Base-by-base conservation (phyloP, 1,140 invertebrate genomes). In the Ips nitidus region DNA sequence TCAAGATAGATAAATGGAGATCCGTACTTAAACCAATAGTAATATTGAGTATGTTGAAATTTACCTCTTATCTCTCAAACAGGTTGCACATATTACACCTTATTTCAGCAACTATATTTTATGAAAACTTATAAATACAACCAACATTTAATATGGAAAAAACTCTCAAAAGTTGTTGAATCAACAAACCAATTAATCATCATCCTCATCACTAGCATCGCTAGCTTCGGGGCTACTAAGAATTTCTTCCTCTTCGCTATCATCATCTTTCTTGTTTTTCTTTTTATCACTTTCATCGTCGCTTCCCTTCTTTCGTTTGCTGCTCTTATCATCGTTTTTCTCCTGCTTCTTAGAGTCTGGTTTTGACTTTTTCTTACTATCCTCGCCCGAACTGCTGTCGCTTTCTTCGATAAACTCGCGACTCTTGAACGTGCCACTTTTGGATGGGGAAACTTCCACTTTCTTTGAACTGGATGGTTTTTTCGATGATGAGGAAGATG, bases 341-440 rank as follows among this genome's bases (percentile, higher is more conserved):
- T 74, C 70, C 2, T 41, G 38, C 43, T 71, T 70, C 6, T 4
- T 53, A 3, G 39, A 52, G 53, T 65, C 60, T 55, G 39, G 72
- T 68, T 59, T 22, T 2, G 45, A 37, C 38, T 67, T 60, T 40
- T 67, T 58, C 4, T 50, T 61, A 52, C 77, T 73, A 7, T 83
- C 84, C 2, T 85, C 86, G 68, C 81, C 81, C 52, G 81, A 82
- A 64, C 86, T 85, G 66, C 83, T 87, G 75, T 86, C 87, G 60
- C 89, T 88, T 67, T 89, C 88, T 57, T 85, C 86, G 56, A 97
- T 94, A 77, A 94, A 97, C 81, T 98, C 95, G 80, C 97, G 97
- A 77, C 94, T 96, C 77, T 95, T 97, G 79, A 91, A 94, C 56
- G 82, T 78, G 6, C 84, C 83, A 41, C 74, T 59, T 8, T 78